These are phyloP conservation scores for western clawed frog (Xenopus tropicalis) DNA, from an alignment of 2,113 vertebrate species.

Conservation along the genomic window DNA sequence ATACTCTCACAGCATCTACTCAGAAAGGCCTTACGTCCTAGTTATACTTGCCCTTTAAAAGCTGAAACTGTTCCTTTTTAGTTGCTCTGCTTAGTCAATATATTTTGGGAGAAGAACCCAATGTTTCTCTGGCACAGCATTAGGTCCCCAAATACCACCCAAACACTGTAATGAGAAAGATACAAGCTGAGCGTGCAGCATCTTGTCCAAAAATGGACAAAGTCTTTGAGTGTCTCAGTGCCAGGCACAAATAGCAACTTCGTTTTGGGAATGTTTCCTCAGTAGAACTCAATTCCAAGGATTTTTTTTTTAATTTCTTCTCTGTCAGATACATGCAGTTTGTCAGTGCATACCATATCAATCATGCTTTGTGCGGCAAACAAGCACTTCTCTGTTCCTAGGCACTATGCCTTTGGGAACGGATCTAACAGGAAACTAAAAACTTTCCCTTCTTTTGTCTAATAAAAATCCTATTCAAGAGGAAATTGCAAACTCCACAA, in stretches of 20 bases:
- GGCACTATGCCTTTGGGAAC: conserved; percentile 25
- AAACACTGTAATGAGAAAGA: conserved; percentile 17
- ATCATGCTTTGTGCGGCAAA: conserved; percentile 40
- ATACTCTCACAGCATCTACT: too few relatives aligned
- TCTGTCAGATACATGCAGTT: conserved; percentile 19
- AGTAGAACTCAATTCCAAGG: conserved; percentile 20
- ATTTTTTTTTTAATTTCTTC: conserved; percentile 26
- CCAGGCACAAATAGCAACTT: conserved; percentile 29
- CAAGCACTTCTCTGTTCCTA: conserved; percentile 35
- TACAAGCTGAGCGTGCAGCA: conserved; percentile 9
- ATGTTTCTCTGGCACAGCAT: conserved; percentile 23
- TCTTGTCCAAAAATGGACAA: conserved; percentile 45
- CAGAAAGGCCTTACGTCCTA: too few relatives aligned
- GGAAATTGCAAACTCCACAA: conserved; percentile 15
- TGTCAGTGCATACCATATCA: conserved; percentile 40
- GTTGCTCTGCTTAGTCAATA: neutral
- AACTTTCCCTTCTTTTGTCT: conserved; percentile 16
- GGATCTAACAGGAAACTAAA: conserved; percentile 31
- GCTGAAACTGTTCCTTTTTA: neutral
- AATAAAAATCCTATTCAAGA: conserved; percentile 23
- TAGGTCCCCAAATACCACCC: conserved; percentile 38
- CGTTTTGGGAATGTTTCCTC: conserved; percentile 37
- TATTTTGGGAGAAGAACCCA: conserved; percentile 11
- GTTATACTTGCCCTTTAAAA: too few relatives aligned
- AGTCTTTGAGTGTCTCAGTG: conserved; percentile 36